phyloP scores from a whole-genome alignment of 1,140 invertebrate genomes.

The Hypsibius dujardini region DNA sequence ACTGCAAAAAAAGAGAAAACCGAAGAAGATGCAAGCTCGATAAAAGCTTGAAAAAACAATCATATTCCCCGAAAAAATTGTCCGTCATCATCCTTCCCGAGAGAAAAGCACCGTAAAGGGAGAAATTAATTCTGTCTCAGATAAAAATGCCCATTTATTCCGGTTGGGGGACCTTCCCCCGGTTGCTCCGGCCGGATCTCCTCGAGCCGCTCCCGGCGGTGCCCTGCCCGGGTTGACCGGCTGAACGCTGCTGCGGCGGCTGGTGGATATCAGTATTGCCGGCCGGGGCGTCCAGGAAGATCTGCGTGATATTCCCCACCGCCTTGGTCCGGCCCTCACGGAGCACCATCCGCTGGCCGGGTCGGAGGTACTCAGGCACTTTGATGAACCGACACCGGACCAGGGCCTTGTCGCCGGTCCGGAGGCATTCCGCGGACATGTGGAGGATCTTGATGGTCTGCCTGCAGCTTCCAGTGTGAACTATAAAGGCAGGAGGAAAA shows the following conservation, averaged over 20 bases:
- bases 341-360: slow-evolving; percentile 80
- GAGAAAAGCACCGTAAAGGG: too few relatives aligned
- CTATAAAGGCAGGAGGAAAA: slow-evolving; percentile 42
- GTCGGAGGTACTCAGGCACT: slow-evolving; percentile 85
- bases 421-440: slow-evolving; percentile 85
- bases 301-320: slow-evolving; percentile 44
- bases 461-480: slow-evolving; percentile 91
- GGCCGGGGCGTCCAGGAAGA: slow-evolving; percentile 22
- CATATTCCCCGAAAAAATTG: too few relatives aligned
- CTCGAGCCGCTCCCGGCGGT: too few relatives aligned
- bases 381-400: slow-evolving; percentile 79
- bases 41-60: too few relatives aligned
- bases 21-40: too few relatives aligned
- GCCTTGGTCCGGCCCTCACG: slow-evolving; percentile 95
- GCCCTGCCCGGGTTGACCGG: not conserved
- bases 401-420: slow-evolving; percentile 91
- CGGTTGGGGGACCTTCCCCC: too few relatives aligned
- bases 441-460: slow-evolving; percentile 90
- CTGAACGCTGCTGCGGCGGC: not conserved
- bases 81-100: too few relatives aligned
- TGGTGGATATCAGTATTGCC: not conserved
- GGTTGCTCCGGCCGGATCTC: not conserved
- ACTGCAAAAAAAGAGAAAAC: too few relatives aligned
- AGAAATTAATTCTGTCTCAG: too few relatives aligned
- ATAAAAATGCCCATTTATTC: too few relatives aligned